Base-by-base conservation (phyloP, 2,113 vertebrate species). In the Kryptolebias marmoratus region DNA sequence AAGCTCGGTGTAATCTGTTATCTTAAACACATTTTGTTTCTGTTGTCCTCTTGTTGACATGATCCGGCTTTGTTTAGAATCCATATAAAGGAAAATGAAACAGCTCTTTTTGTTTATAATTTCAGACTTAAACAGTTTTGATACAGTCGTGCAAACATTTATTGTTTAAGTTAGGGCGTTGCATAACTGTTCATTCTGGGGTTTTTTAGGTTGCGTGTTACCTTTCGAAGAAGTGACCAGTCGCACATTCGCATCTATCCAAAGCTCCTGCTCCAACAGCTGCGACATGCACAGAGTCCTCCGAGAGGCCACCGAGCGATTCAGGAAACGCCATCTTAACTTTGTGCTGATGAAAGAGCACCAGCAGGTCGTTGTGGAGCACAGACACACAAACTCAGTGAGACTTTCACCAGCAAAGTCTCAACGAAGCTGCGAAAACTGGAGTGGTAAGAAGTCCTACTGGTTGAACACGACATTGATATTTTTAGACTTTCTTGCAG, bases 251-350 rank as follows among this genome's bases (percentile, higher is more conserved):
- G 64, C 68, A 0, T 77, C 68, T 13, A 64, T 90, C 39, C 86
- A 87, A 55, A 81, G 70, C 36, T 73, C 84, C 44, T 86, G 79
- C 65, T 56, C 5, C 52, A 75, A 87, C 78, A 86, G 66, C 78
- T 93, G 91, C 67, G 88, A 91, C 73, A 84, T 89, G 81, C 91
- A 93, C 74, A 76, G 36, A 57, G 79, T 71, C 14, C 86, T 92
- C 10, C 71, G 81, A 71, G 73, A 82, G 49, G 88, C 91, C 52
- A 88, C 82, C 1, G 73, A 86, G 55, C 28, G 8, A 1, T 89
- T 88, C 74, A 90, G 76, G 70, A 52, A 68, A 4, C 58, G 12
- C 28, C 79, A 31, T 7, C 36, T 62, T 27, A 66, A 57, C 56
- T 48, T 63, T 0, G 52, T 63, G 15, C 14, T 42, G 1, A 62